These are phyloP conservation scores for Amblyornis subalaris DNA, from an alignment of 2,113 vertebrate species.

Conservation along the genomic window DNA sequence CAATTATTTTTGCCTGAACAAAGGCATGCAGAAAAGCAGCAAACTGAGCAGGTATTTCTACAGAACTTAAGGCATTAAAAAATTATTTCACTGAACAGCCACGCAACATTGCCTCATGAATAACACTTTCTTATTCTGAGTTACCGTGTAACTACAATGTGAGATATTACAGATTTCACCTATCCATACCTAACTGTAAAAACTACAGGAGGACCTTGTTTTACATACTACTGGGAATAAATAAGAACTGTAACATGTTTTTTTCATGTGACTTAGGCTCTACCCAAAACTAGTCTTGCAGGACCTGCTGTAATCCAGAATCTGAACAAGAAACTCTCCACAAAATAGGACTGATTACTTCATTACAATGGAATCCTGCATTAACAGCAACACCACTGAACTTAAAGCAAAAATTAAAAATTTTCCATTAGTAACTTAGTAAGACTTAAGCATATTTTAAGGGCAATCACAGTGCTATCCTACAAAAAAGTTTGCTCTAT, in stretches of 20 bases:
- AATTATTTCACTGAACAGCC: neutral
- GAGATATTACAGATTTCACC: neutral
- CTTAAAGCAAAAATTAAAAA: neutral
- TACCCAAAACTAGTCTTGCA: neutral
- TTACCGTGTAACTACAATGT: neutral
- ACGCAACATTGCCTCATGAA: neutral
- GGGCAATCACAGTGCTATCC: neutral
- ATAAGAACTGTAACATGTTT: neutral
- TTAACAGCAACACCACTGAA: neutral
- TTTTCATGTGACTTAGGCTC: neutral
- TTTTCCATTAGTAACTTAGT: neutral
- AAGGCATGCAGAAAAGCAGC: neutral
- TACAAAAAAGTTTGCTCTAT: neutral
- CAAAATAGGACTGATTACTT: neutral
- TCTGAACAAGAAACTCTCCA: neutral
- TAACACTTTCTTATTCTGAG: neutral
- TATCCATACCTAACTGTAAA: neutral
- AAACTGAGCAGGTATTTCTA: neutral
- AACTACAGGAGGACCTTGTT: neutral
- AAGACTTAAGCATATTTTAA: neutral
- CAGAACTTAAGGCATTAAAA: neutral
- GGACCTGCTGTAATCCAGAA: neutral
- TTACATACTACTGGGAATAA: neutral
- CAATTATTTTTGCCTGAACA: neutral
- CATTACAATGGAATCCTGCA: neutral